phyloP scores from a whole-genome alignment of 2,113 vertebrate genomes.

The Eulacestoma nigropectus region DNA sequence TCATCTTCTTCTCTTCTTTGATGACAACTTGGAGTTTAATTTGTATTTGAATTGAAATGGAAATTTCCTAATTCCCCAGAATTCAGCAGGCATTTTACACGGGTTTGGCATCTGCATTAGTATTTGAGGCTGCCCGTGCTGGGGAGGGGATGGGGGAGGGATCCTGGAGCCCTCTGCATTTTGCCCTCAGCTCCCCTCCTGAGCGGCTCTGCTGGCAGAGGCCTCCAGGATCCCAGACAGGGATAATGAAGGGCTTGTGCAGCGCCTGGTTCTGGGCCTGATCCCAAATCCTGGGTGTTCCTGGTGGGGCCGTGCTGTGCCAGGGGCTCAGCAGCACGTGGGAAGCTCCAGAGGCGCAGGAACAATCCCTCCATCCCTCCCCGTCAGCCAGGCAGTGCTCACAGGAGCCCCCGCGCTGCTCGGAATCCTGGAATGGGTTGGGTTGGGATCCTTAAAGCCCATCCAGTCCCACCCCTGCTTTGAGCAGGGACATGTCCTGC shows the following conservation, averaged over 20 bases:
- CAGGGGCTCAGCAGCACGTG: not conserved
- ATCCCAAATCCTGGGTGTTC: not conserved
- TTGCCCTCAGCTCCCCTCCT: not conserved
- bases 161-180: rapidly evolving
- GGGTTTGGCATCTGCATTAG: not conserved
- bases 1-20: constrained; percentile 71
- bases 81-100: not conserved
- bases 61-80: constrained; percentile 72
- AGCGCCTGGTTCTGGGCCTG: not conserved
- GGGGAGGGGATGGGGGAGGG: not conserved
- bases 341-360: not conserved
- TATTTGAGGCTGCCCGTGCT: not conserved
- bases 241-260: not conserved
- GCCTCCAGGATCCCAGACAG: not conserved
- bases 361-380: not conserved
- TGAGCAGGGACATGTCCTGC: not conserved
- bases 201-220: not conserved
- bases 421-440: not conserved
- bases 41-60: constrained; percentile 82
- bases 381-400: rapidly evolving
- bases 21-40: constrained; percentile 77
- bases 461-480: not conserved
- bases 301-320: rapidly evolving
- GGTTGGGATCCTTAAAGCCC: not conserved
- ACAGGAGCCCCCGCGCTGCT: rapidly evolving